These are phyloP conservation scores for Manis crassicaudata DNA, from an alignment of 2,797 vertebrate genomes.

Conservation along the genomic window DNA sequence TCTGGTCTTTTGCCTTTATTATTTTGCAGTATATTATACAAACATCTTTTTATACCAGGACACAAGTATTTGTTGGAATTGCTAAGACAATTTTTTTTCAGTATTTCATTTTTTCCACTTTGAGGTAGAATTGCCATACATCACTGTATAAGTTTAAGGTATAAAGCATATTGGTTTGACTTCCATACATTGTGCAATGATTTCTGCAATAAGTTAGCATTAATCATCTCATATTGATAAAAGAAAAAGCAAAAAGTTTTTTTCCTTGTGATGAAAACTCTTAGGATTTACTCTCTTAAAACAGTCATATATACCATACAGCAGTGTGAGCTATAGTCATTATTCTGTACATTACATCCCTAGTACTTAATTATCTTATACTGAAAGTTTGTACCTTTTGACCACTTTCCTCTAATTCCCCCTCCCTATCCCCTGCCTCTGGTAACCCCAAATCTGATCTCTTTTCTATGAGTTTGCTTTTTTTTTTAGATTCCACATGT, in stretches of 20 bases:
- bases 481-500: background rate
- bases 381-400: background rate
- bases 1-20: conserved; percentile 19
- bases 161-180: background rate
- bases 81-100: background rate
- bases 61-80: conserved; percentile 10
- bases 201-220: background rate
- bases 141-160: background rate
- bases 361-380: background rate
- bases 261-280: background rate
- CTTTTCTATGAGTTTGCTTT: background rate
- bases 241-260: background rate
- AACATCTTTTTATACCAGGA: background rate
- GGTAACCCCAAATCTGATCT: background rate
- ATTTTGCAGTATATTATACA: background rate
- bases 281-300: background rate
- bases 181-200: background rate
- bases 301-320: background rate
- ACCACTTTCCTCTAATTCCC: background rate
- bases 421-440: background rate
- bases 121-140: background rate
- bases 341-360: background rate
- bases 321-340: background rate
- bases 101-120: background rate
- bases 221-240: background rate